Base-by-base conservation (phyloP, 2,888 invertebrate species). In the Apomyelois bistriatella region DNA sequence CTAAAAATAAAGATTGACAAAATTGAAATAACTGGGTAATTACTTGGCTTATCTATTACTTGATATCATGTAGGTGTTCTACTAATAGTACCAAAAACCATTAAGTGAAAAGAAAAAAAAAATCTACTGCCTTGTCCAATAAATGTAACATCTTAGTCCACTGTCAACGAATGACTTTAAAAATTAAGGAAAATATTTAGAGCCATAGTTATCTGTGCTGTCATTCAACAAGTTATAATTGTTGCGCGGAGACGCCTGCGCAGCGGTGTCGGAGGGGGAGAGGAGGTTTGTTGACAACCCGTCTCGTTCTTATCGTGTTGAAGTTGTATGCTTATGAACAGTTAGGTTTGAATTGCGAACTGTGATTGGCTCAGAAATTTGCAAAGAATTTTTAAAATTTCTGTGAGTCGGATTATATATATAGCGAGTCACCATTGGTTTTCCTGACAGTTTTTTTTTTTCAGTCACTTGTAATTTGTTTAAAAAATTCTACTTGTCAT, bases 101-200 rank as follows among this genome's bases (percentile, higher is more conserved):
- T n/a, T n/a, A n/a, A n/a, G n/a, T 5, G 3, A 22, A 22, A 22
- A 22, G 22, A 3, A 22, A 22, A 2, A 32, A 7, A 32, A 4
- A 9, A 32, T 4, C 7, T 6, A 32, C 15, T 53, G 37, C 54
- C 52, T 15, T 52, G 41, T 56, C 56, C 35, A 53, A 36, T 37
- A 13, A 15, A 35, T 10, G 32, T n/a, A 56, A 60, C 15, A 56
- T 70, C 60, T n/a, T 60, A 28, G 64, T 51, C 12, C 10, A 13
- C 51, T 53, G 52, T 56, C 58, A 50, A 64, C 56, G 68, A 85
- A 87, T 78, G 83, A 73, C 61, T 83, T 82, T 72, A 67, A 79
- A 78, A 83, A 86, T 87, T 87, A 87, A 72, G 73, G 68, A 67
- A 83, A 84, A 80, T 82, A 82, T 85, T 82, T 85, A 61, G 74